These are phyloP conservation scores for Ispidina lecontei DNA, from an alignment of 2,797 vertebrate species.

Conservation along the genomic window DNA sequence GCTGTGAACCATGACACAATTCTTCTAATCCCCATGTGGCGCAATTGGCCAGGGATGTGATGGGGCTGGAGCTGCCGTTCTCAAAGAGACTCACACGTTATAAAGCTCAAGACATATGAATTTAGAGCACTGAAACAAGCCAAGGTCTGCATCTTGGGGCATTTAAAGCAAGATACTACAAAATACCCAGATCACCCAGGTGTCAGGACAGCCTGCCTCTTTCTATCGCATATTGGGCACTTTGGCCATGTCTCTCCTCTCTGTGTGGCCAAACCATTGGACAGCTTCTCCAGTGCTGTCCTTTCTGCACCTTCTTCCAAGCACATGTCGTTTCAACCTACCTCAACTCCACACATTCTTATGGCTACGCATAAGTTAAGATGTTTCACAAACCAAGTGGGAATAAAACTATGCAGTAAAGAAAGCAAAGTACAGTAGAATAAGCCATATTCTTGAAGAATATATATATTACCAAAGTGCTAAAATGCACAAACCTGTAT, in stretches of 20 bases:
- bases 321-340: accelerated
- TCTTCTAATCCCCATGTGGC: not conserved
- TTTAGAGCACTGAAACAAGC: conserved; percentile 22
- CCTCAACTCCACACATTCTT: not conserved
- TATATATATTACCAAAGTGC: not conserved
- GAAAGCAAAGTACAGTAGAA: not conserved
- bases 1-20: not conserved
- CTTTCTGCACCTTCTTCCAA: not conserved
- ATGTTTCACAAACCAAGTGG: accelerated
- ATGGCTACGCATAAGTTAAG: accelerated
- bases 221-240: accelerated
- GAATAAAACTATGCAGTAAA: not conserved
- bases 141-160: not conserved
- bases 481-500: not conserved
- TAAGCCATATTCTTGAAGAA: not conserved
- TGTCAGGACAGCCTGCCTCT: accelerated
- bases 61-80: not conserved
- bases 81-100: conserved; percentile 12
- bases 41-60: not conserved
- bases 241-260: accelerated
- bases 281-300: not conserved
- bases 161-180: conserved; percentile 15
- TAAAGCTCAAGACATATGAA: conserved; percentile 1
- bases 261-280: not conserved
- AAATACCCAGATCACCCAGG: not conserved